phyloP scores from a whole-genome alignment of 2,888 invertebrate species.

The Tiliacea citrago region DNA sequence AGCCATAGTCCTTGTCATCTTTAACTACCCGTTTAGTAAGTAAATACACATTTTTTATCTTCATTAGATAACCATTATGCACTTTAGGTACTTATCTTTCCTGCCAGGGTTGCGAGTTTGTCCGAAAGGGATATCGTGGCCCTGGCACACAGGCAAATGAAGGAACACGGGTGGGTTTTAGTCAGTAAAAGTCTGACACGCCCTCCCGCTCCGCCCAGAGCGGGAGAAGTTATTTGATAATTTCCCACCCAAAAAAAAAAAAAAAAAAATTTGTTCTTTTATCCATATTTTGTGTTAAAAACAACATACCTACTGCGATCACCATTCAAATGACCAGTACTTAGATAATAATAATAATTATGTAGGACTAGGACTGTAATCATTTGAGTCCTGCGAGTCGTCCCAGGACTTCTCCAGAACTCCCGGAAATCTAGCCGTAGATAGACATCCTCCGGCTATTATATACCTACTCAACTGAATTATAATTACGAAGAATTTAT shows the following conservation, averaged over 20 bases:
- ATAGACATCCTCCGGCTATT: background rate
- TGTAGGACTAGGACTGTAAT: background rate
- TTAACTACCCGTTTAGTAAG: constrained; percentile 95
- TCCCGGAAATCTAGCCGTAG: background rate
- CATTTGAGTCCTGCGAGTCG: background rate
- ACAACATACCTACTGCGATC: background rate
- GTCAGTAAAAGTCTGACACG: too few relatives aligned
- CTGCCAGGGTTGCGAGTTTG: too few relatives aligned
- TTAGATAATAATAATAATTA: background rate
- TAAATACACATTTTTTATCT: constrained; percentile 36
- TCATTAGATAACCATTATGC: background rate
- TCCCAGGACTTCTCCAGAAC: background rate
- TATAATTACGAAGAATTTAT: background rate
- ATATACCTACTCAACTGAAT: background rate
- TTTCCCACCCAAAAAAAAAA: too few relatives aligned
- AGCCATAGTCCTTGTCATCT: constrained; percentile 92
- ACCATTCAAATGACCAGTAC: too few relatives aligned
- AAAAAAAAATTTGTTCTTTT: too few relatives aligned
- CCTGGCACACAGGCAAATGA: too few relatives aligned
- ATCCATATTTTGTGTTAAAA: background rate
- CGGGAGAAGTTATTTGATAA: too few relatives aligned
- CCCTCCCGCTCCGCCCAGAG: too few relatives aligned
- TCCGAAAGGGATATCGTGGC: too few relatives aligned
- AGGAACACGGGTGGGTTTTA: too few relatives aligned
- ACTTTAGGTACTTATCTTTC: too few relatives aligned